A percentile compares a stretch with the other conserved stretches of the same genome.
Evolutionary conservation across 2,888 invertebrate species (phyloP).

Genomic region (Oscheius sp.): DNA sequence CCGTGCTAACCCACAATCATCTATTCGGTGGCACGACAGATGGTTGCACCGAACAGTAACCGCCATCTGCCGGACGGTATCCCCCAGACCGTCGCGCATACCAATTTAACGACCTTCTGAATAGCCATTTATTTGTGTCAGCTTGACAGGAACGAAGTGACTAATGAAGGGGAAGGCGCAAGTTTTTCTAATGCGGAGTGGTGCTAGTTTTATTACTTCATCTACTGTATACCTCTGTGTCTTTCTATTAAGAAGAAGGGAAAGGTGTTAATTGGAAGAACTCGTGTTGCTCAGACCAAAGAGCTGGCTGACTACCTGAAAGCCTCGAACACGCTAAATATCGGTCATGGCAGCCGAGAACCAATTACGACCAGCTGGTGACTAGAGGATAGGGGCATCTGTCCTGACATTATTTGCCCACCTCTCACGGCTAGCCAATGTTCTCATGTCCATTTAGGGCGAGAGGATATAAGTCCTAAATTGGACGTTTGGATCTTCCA

Average conservation of each 20-base stretch:
- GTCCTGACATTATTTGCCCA: no score
- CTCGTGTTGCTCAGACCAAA: no score
- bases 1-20: no score
- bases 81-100: neutral
- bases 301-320: no score
- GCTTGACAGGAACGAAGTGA: neutral
- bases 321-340: no score
- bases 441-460: no score
- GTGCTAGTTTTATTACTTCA: neutral
- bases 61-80: slow-evolving; percentile 14
- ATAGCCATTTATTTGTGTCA: neutral
- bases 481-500: no score
- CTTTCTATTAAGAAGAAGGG: neutral
- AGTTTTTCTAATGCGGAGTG: neutral
- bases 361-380: slow-evolving; percentile 13
- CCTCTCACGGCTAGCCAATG: no score
- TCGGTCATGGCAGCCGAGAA: neutral
- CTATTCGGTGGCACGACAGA: slow-evolving; percentile 8
- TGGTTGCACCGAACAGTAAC: slow-evolving; percentile 23
- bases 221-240: neutral
- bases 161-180: neutral
- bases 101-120: neutral
- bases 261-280: no score
- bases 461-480: no score
- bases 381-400: no score